phyloP scores from a whole-genome alignment of 2,113 vertebrate genomes.

The Vireo altiloquus region DNA sequence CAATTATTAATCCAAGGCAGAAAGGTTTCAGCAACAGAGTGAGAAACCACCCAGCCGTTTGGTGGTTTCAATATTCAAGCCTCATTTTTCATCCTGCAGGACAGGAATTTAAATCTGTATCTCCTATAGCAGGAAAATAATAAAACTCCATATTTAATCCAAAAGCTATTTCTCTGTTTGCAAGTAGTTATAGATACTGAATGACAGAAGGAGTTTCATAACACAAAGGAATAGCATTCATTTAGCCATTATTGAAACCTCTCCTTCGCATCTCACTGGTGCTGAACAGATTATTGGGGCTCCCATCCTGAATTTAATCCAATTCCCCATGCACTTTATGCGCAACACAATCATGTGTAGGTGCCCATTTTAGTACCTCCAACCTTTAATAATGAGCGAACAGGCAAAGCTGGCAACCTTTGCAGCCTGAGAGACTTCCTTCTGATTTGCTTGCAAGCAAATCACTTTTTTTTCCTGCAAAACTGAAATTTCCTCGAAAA shows the following conservation, averaged over 20 bases:
- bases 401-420: background rate
- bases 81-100: background rate
- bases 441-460: background rate
- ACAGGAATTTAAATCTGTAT: background rate
- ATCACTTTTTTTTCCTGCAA: background rate
- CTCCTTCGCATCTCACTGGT: background rate
- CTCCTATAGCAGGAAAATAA: background rate
- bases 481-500: background rate
- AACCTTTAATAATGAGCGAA: background rate
- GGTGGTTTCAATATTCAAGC: background rate
- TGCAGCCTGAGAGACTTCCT: background rate
- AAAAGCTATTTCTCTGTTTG: background rate
- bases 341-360: accelerated
- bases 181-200: background rate
- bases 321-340: background rate
- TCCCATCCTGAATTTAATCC: background rate
- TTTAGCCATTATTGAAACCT: background rate
- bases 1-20: background rate
- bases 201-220: background rate
- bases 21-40: background rate
- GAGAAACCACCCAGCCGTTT: background rate
- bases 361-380: background rate
- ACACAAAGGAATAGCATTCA: background rate
- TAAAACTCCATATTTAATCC: background rate
- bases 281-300: background rate